Conservation (phyloP, 2,888 invertebrate genomes). For the Eurois occulta region DNA sequence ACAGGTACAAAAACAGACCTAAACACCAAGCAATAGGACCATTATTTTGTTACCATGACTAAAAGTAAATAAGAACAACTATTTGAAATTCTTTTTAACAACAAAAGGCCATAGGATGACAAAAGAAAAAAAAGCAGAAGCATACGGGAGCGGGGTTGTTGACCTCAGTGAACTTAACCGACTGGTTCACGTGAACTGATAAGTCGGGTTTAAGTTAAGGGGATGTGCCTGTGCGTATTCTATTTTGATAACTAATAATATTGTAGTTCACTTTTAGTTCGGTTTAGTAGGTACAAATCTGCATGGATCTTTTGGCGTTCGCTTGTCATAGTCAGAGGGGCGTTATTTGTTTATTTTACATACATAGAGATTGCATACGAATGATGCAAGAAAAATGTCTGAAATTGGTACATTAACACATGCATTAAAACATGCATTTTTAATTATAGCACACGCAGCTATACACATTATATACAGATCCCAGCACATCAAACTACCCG, state of each 20-base stretch:
- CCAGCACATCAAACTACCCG: too few species aligned
- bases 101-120: conserved; percentile 22
- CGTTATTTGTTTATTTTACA: too few species aligned
- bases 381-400: too few species aligned
- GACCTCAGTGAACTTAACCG: conserved; percentile 59
- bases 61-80: conserved; percentile 5
- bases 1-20: neutral
- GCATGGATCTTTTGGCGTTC: too few species aligned
- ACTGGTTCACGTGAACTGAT: conserved; percentile 60
- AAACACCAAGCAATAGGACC: neutral
- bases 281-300: too few species aligned
- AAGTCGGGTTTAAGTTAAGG: conserved; percentile 50
- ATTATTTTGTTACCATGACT: neutral
- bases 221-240: conserved; percentile 36
- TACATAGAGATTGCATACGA: too few species aligned
- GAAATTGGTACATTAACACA: too few species aligned
- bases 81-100: conserved; percentile 3
- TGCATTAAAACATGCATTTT: too few species aligned
- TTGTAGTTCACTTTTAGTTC: neutral
- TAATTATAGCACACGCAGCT: too few species aligned
- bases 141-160: conserved; percentile 56
- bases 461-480: too few species aligned
- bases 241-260: neutral
- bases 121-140: conserved; percentile 22
- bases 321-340: too few species aligned